Evolutionary conservation across 2,888 invertebrate genomes (phyloP).

Genomic region (Sinodicranocentrus sp.): DNA sequence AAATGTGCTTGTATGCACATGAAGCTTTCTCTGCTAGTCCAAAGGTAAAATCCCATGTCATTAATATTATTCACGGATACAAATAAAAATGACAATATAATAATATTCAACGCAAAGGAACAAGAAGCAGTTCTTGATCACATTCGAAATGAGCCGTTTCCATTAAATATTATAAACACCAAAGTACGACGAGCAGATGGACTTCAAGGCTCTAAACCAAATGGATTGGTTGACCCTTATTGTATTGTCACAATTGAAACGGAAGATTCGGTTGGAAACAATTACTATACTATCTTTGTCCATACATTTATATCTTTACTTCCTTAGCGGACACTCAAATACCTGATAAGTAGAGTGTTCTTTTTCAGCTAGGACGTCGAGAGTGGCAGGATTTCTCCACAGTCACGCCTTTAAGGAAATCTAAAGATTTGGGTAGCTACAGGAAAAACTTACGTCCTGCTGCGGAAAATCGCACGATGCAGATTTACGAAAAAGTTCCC

Average conservation of each 20-base stretch:
- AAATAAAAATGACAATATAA: too few species aligned
- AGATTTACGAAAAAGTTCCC: constrained; percentile 68
- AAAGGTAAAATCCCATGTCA: too few species aligned
- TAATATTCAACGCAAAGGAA: constrained; percentile 53
- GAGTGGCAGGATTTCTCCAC: constrained; percentile 72
- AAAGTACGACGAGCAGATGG: constrained; percentile 61
- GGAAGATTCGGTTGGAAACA: constrained; percentile 67
- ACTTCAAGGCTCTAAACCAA: constrained; percentile 51
- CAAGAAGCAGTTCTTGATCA: constrained; percentile 71
- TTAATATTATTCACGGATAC: too few species aligned
- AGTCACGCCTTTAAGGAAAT: constrained; percentile 52
- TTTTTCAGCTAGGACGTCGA: constrained; percentile 69
- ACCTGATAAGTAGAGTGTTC: constrained; percentile 53
- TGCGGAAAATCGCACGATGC: constrained; percentile 59
- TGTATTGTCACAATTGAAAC: constrained; percentile 73
- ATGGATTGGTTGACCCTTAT: constrained; percentile 67
- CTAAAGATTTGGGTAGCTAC: background rate
- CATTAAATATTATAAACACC: constrained; percentile 71
- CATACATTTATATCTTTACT: background rate
- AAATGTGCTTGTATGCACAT: constrained; percentile 72
- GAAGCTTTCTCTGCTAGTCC: constrained; percentile 66
- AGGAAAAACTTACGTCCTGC: constrained; percentile 49
- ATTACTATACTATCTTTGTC: too few species aligned
- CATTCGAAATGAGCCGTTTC: constrained; percentile 73
- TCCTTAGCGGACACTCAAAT: background rate